Evolutionary conservation across 2,888 invertebrate species (phyloP), one percentile per base, ranked within the genome.

Genomic region (Orthosia gracilis): DNA sequence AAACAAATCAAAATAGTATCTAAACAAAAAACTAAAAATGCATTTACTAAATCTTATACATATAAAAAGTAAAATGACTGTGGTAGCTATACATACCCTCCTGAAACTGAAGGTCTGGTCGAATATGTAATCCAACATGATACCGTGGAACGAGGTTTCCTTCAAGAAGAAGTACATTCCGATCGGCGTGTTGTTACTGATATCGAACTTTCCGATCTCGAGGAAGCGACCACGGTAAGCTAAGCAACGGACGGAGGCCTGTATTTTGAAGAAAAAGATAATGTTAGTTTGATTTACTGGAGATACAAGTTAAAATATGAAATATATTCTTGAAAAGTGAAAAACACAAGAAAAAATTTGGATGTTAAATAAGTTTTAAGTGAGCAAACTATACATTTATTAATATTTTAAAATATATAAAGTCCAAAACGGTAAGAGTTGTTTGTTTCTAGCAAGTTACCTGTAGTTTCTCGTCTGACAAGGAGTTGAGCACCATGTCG

Each of bases 401-500:
- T 12, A 23, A 18, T 45, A 17, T 21, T 15, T 18, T 15, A 40
- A 52, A 21, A 73, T 23, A 47, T 45, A 26, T 15, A n/a, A 47
- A 1, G 0, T 18, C 13, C 15, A 4, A 45, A 50, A 15, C 21
- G 17, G 11, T 26, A 17, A 59, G 1, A 49, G 15, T 31, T 54
- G 26, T 50, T 59, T 58, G 5, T 15, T 49, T n/a, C 1, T 26
- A 40, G 13, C 4, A 18, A 58, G 11, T 65, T 88, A 96, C 98
- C 88, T 97, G 97, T 0, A 99, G 96, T 93, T 99, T 99, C 62
- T 99, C 99, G 89, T 99, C 99, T 0, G 99, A 97, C 59, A 99
- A 94, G 0, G 99, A 99, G 93, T 99, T 99, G 12, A 99, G 94
- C 18, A 99, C 98, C 69, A 99, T 95, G 90, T 99, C 98, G 0